Evolutionary conservation across 2,113 vertebrate species (phyloP), one percentile per base, ranked within the genome.

Genomic region (Sinocyclocheilus maitianheensis): DNA sequence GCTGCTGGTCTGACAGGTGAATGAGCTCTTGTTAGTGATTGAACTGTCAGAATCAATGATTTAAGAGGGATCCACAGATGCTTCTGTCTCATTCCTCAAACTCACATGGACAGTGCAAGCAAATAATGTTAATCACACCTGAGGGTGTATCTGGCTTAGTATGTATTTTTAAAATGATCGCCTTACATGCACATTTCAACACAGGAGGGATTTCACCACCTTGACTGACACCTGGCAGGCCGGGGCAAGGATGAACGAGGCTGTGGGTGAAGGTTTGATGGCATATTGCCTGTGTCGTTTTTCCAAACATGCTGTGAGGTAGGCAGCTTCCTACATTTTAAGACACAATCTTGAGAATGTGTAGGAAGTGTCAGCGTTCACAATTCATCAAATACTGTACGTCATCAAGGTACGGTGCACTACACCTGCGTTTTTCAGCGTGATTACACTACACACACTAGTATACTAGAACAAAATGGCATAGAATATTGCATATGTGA

Each of bases 181-280:
- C 51, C 74, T 75, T 3, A 58, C 34, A 83, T 87, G 85, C 89
- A 89, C 65, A 93, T 93, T 43, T 72, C 87, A 85, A 90, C 90
- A 87, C 91, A 88, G 88, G 86, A 85, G 87, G 87, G 86, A 84
- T 90, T 94, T 91, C 93, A 91, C 92, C 94, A 92, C 91, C 79
- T 89, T 93, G 94, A 95, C 94, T 93, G 92, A 88, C 40, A 77
- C 75, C 34, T 63, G 71, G 91, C 87, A 65, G 55, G 75, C 51
- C 6, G 60, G 58, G 78, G 63, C 53, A 74, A 83, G 80, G 30
- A 53, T 26, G 18, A n/a, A 43, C 79, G 34, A 72, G 34, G 62
- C 20, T 46, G 12, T 81, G 14, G 24, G 22, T 46, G 12, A 75
- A 48, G 72, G n/a, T 76, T 26, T 76, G 5, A 76, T 14, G 69